Base-by-base conservation (phyloP, 2,113 vertebrate species). In the Plestiodon gilberti region DNA sequence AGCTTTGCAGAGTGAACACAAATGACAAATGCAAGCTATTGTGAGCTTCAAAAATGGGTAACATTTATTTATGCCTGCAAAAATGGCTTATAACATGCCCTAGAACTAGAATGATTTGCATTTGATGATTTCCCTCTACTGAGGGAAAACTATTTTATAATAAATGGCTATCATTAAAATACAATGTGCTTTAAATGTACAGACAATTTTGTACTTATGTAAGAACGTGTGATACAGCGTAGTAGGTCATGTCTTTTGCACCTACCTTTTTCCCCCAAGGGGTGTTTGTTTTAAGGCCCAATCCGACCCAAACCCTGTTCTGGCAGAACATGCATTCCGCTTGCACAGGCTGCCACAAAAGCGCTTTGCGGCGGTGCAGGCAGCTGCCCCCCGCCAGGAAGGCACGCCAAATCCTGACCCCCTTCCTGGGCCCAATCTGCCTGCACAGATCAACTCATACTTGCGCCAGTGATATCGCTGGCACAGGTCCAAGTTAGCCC, bases 51-150 rank as follows among this genome's bases (percentile, higher is more conserved):
- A 83, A 82, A 81, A 2, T 2, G 1, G 4, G 4, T 7, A 15
- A 0, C 67, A n/a, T 84, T 35, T 18, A 67, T 4, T 0, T 9
- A 9, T n/a, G 5, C 6, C 28, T 82, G 4, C n/a, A n/a, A 6
- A 52, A 1, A 3, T 2, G 43, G 11, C 30, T 18, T 28, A 1
- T 61, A 11, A 2, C 2, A 70, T 18, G 20, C 20, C 2, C 1
- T 74, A 43, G 75, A 77, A 25, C 1, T 0, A 52, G 43, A 6
- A 6, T 71, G 2, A 7, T 77, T 55, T 67, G 74, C 1, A 17
- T 40, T n/a, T 69, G 74, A 73, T 4, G 48, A 11, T 35, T n/a
- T 75, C 43, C 25, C 23, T 62, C 11, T 22, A n/a, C 0, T 62
- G 67, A 55, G n/a, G 74, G 22, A 62, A 52, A 69, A 75, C 28